phyloP scores from a whole-genome alignment of 1,140 invertebrate genomes.

The Drosophila equinoxialis region DNA sequence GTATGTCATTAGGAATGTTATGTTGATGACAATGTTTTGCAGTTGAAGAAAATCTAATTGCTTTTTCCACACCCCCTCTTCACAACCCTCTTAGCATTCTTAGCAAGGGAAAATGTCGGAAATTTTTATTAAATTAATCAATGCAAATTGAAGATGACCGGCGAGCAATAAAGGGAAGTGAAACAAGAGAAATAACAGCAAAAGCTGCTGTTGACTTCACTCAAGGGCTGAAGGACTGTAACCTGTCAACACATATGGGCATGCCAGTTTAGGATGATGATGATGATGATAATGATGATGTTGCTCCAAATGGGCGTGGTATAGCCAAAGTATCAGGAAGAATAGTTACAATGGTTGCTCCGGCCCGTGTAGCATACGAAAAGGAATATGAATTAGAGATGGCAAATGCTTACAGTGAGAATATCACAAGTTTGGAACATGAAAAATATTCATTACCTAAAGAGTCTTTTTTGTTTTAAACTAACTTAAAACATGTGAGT shows the following conservation, averaged over 20 bases:
- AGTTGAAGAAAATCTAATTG: slow-evolving; percentile 19
- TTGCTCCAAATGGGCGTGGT: not conserved
- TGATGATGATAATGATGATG: slow-evolving; percentile 10
- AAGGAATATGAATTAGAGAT: slow-evolving; percentile 8
- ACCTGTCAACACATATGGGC: slow-evolving; percentile 35
- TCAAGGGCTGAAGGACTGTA: slow-evolving; percentile 12
- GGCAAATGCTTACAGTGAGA: not conserved
- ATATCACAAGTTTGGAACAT: too few species aligned
- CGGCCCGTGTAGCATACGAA: slow-evolving; percentile 25
- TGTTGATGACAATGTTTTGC: slow-evolving; percentile 10
- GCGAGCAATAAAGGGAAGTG: slow-evolving; percentile 2
- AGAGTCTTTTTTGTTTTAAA: too few species aligned
- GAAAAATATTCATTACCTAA: too few species aligned
- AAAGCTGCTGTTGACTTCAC: slow-evolving; percentile 5
- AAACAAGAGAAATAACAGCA: slow-evolving; percentile 1
- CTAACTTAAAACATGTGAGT: too few species aligned
- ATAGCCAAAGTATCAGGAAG: not conserved
- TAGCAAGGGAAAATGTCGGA: slow-evolving; percentile 9
- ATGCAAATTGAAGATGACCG: slow-evolving; percentile 49
- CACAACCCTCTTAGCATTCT: too few species aligned
- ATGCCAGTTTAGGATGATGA: slow-evolving; percentile 4
- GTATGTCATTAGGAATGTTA: not conserved
- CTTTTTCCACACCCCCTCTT: not conserved
- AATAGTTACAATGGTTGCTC: slow-evolving; percentile 17
- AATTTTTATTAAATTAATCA: slow-evolving; percentile 50